Base-by-base conservation (phyloP, 2,888 invertebrate species). In the Entomobrya multifasciata region DNA sequence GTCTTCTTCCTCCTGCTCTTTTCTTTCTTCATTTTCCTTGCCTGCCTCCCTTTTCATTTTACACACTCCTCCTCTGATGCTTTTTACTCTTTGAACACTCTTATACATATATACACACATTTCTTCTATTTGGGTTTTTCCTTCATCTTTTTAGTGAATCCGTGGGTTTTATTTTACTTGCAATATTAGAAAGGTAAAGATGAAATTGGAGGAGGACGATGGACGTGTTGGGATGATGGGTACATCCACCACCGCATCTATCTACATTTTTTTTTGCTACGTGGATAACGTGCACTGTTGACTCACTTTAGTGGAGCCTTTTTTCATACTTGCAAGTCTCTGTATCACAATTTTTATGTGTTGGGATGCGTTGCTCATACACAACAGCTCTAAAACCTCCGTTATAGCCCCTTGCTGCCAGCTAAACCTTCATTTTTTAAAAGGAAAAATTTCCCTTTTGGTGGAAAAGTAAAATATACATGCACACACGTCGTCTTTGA, bases 391-490 rank as follows among this genome's bases (percentile, higher is more conserved):
- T n/a, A 57, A 76, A 79, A 79, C 62, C 49, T n/a, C 27, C 67
- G n/a, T 60, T 44, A 36, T 83, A 67, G 76, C 70, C 84, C 70
- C 57, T 85, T 70, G 70, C 49, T 74, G 80, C 80, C 44, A 62
- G 49, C 67, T 44, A 67, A 52, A 57, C 20, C 55, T 76, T 76
- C 55, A 55, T 76, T 52, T 36, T 36, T 36, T n/a, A 44, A 44
- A 27, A n/a, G n/a, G n/a, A n/a, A 15, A 72, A 82, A 47, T 77
- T 76, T 76, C 52, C 41, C 55, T 30, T 60, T 65, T 65, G 65
- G 65, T 41, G 0, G 44, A 67, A 13, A 20, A 17, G 20, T 17
- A 52, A 52, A 52, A 52, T 22, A 25, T 70, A 5, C 44, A 11
- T 47, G 10, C 44, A 11, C 15, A 20, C 41, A 67, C 36, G 44